Conservation (phyloP, 2,113 vertebrate species). For the Balaeniceps rex region DNA sequence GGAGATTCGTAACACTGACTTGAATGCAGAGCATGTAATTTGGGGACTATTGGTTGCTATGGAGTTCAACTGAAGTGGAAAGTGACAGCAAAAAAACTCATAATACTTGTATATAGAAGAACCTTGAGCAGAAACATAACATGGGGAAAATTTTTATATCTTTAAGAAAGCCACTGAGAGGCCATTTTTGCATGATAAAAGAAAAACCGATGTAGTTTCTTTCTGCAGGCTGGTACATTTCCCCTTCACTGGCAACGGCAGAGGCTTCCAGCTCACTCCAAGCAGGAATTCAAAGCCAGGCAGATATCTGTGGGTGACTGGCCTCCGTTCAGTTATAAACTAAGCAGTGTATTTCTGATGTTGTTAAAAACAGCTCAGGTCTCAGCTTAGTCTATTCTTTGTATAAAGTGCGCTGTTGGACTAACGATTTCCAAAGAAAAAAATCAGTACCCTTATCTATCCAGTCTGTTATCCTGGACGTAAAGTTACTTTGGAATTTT, state of each 20-base stretch:
- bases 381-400: background rate
- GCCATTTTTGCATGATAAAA: background rate
- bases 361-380: background rate
- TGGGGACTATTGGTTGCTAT: conserved; percentile 34
- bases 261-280: background rate
- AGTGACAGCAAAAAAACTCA: background rate
- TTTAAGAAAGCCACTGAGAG: background rate
- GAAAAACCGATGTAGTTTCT: background rate
- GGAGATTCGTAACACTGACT: background rate
- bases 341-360: background rate
- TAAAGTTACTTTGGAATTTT: background rate
- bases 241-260: background rate
- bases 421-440: background rate
- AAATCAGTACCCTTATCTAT: background rate
- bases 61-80: conserved; percentile 28
- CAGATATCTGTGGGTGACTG: background rate
- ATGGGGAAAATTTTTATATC: background rate
- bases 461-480: background rate
- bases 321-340: background rate
- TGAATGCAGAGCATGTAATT: background rate
- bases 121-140: background rate
- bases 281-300: background rate
- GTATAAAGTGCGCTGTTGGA: background rate
- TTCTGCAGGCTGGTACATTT: background rate
- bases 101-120: background rate